Conservation (phyloP, 2,888 invertebrate species). For the Perdita meconis region DNA sequence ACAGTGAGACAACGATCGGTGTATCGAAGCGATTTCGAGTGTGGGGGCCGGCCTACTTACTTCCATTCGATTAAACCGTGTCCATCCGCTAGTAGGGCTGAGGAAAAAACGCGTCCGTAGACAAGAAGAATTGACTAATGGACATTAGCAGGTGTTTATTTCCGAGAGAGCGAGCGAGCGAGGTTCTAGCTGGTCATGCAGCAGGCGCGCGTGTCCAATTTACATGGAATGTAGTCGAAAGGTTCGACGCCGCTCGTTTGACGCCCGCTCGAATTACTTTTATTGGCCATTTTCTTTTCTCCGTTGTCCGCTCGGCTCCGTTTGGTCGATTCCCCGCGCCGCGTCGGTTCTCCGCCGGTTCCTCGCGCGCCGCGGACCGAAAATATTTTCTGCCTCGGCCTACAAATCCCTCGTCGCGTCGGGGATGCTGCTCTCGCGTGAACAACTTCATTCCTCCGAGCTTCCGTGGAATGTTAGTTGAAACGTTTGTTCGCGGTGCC, state of each 20-base stretch:
- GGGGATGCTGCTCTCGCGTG: constrained; percentile 48
- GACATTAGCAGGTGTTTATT: constrained; percentile 82
- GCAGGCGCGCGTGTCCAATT: constrained; percentile 72
- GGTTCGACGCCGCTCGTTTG: constrained; percentile 36
- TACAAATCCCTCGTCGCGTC: constrained; percentile 76
- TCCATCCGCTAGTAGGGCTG: constrained; percentile 32
- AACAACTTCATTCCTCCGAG: constrained; percentile 77
- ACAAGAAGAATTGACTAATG: constrained; percentile 66
- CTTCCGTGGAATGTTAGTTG: constrained; percentile 80
- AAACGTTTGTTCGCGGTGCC: constrained; percentile 61
- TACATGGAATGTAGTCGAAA: constrained; percentile 56
- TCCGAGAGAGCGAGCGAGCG: constrained; percentile 76
- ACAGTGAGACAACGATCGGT: constrained; percentile 48
- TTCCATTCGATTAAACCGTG: constrained; percentile 65
- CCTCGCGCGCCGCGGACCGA: constrained; percentile 29
- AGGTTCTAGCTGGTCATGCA: constrained; percentile 66
- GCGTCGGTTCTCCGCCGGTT: too few species aligned
- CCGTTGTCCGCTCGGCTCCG: background rate
- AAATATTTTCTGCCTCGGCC: constrained; percentile 62
- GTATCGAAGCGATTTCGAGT: constrained; percentile 54
- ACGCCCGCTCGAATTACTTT: constrained; percentile 43
- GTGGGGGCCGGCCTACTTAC: constrained; percentile 20
- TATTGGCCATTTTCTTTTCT: constrained; percentile 28
- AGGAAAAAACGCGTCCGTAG: constrained; percentile 48
- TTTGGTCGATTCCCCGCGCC: background rate